Evolutionary conservation across 2,888 invertebrate genomes (phyloP).

Genomic region (Neoaliturus tenellus): DNA sequence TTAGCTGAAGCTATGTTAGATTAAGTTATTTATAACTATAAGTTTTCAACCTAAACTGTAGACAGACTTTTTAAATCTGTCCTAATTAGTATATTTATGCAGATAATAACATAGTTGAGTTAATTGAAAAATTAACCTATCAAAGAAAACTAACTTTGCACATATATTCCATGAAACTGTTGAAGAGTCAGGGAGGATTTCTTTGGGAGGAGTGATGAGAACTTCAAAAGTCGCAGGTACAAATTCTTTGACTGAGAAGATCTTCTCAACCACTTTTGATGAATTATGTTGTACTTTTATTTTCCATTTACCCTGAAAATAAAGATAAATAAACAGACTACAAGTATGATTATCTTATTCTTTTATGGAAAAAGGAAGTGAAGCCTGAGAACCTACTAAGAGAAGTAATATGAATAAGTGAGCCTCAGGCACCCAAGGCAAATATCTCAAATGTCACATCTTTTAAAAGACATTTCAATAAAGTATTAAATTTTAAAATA

Average conservation of each 20-base stretch:
- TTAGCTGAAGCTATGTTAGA: no score
- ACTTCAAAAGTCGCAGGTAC: conserved; percentile 79
- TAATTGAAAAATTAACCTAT: neutral
- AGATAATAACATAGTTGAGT: neutral
- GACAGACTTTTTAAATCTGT: neutral
- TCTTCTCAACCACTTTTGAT: conserved; percentile 65
- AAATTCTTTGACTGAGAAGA: conserved; percentile 76
- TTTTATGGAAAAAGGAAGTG: no score
- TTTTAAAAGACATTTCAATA: no score
- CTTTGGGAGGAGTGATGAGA: conserved; percentile 73
- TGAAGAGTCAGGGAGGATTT: conserved; percentile 72
- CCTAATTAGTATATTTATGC: no score
- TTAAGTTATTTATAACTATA: no score
- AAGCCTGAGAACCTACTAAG: no score
- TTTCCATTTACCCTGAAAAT: conserved; percentile 68
- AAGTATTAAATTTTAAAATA: no score
- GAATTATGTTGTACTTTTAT: conserved; percentile 67
- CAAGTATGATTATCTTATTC: no score
- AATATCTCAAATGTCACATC: no score
- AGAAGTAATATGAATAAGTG: no score
- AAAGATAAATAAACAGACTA: no score
- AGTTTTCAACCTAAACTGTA: neutral
- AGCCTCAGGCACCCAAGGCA: no score
- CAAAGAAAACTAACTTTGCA: conserved; percentile 73
- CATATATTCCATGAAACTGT: conserved; percentile 74